Conservation (phyloP, 2,797 vertebrate species). For the Clamator glandarius region DNA sequence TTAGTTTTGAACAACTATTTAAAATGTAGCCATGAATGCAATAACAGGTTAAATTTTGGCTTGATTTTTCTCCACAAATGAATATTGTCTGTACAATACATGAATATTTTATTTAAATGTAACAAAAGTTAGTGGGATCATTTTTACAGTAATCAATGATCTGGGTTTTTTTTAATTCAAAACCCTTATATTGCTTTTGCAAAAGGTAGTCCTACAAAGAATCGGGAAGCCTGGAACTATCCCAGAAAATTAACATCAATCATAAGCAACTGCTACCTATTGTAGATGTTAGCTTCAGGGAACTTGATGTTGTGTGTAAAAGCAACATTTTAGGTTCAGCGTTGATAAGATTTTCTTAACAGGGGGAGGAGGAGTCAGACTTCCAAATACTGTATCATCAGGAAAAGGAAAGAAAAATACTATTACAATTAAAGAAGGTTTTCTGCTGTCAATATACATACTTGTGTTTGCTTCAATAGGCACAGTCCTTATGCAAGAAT, state of each 20-base stretch:
- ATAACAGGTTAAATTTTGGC: neutral
- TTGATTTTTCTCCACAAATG: neutral
- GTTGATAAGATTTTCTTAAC: neutral
- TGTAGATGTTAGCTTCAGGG: neutral
- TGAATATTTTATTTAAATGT: neutral
- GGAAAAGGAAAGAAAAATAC: neutral
- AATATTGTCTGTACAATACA: neutral
- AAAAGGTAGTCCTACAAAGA: neutral
- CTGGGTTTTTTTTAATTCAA: neutral
- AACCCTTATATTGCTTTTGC: neutral
- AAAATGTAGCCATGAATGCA: neutral
- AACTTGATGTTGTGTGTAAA: neutral
- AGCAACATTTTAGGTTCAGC: neutral
- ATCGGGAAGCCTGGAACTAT: neutral
- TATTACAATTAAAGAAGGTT: neutral
- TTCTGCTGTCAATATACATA: neutral
- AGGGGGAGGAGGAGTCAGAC: neutral
- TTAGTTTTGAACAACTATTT: neutral
- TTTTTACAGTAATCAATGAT: neutral
- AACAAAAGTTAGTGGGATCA: neutral
- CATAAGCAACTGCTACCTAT: neutral
- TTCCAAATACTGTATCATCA: neutral
- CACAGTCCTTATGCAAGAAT: conserved; percentile 46
- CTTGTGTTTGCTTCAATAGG: conserved; percentile 56
- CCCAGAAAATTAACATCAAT: neutral